Base-by-base conservation (phyloP, 1,140 invertebrate species). In the Belonocnema kinseyi region DNA sequence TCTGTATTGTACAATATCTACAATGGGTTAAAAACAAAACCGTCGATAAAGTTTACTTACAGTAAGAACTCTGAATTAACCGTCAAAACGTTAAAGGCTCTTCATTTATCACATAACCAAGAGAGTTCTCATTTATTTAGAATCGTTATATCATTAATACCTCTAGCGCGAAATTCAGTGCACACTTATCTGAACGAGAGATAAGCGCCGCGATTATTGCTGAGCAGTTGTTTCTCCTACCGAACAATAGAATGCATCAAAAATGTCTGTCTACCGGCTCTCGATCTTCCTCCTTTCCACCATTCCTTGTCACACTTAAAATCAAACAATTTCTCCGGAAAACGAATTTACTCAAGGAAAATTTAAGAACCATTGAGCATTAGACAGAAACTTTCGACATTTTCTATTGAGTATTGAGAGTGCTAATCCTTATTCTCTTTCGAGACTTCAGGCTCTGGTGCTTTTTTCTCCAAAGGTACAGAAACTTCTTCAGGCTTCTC, bases 1-100 rank as follows among this genome's bases (percentile, higher is more conserved):
- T 81, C 79, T 70, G 72, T 88, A 89, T 88, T 77, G 82, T 89
- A 89, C 88, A 89, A 80, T 89, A 89, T 89, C 84, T 89, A 89
- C 88, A 89, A 76, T 82, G 79, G 80, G 84, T 87, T 83, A 82
- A 74, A 84, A 85, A 84, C 53, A 80, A 84, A 88, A 87, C 77
- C 76, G 72, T 84, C 75, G 81, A 82, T 85, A 82, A 83, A 83
- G 77, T 87, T 85, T 82, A 83, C 72, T 85, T 86, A 88, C 73
- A 85, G 75, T 88, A 80, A 84, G 81, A 85, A 85, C 74, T 83
- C 58, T 84, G 85, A 87, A 86, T 81, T 82, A 88, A 87, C 58
- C 77, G 75, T 87, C 82, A 87, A 79, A 85, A 86, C 61, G 78
- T 86, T 84, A 88, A 89, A 88, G 87, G 87, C 87, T 89, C 74